A percentile compares a stretch with the other conserved stretches of the same genome.
These are phyloP conservation scores for Chionodraco myersi DNA, from an alignment of 2,113 vertebrate genomes.

Conservation along the genomic window DNA sequence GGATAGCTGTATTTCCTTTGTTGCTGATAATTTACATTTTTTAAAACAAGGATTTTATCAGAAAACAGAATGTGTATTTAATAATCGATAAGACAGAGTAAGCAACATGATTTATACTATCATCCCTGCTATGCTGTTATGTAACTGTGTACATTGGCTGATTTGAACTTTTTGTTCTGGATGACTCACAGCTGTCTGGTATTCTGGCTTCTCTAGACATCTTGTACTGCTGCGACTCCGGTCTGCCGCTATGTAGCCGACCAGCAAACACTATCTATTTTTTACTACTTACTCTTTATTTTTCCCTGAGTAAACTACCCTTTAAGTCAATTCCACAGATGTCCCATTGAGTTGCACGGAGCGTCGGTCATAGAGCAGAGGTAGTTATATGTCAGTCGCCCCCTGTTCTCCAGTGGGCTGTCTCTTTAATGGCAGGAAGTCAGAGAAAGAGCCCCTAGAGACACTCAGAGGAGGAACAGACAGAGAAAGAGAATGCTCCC, in stretches of 20 bases:
- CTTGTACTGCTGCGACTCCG: not conserved
- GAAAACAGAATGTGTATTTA: conserved; percentile 6
- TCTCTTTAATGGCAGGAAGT: conserved; percentile 84
- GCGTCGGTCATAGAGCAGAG: conserved; percentile 52
- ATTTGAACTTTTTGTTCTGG: conserved; percentile 37
- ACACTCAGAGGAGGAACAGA: conserved; percentile 51
- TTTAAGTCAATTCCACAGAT: conserved; percentile 67
- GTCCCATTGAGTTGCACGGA: conserved; percentile 60
- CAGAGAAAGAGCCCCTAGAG: conserved; percentile 62
- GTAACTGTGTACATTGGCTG: conserved; percentile 44
- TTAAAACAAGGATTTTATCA: conserved; percentile 5
- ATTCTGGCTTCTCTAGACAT: not conserved
- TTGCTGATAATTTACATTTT: not conserved
- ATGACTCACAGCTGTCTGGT: conserved; percentile 40
- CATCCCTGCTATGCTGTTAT: conserved; percentile 23
- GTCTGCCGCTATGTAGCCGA: not conserved
- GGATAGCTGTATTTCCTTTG: not conserved
- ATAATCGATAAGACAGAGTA: conserved; percentile 1
- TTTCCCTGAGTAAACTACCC: conserved; percentile 35
- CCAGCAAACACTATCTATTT: not conserved
- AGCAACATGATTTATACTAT: conserved; percentile 6
- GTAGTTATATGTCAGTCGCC: conserved; percentile 74
- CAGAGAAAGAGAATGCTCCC: conserved; percentile 49
- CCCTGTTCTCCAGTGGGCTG: conserved; percentile 67
- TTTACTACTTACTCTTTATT: conserved; percentile 2